Conservation (phyloP, 2,113 vertebrate genomes). For the Guaruba guarouba region DNA sequence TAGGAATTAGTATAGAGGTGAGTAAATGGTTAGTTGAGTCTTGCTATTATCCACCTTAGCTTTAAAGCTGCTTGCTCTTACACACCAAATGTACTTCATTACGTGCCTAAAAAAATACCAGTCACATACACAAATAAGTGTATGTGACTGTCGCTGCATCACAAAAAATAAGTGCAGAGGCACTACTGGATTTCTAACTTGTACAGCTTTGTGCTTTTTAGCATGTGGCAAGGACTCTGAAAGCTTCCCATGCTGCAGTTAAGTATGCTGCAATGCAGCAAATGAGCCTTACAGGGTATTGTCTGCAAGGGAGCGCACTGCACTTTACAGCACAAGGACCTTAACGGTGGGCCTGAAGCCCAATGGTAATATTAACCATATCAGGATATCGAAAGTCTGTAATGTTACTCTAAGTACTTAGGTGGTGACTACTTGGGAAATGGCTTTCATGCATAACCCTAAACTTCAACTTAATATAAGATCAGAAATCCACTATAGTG, state of each 20-base stretch:
- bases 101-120: not conserved
- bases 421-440: not conserved
- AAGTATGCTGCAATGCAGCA: conserved; percentile 52
- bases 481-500: accelerated
- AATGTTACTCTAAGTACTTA: not conserved
- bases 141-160: not conserved
- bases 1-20: not conserved
- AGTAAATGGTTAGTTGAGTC: not conserved
- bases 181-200: not conserved
- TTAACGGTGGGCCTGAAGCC: not conserved
- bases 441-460: not conserved
- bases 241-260: not conserved
- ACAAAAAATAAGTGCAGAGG: not conserved
- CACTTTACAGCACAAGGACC: not conserved
- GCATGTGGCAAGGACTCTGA: not conserved
- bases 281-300: not conserved
- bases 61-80: not conserved
- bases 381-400: not conserved
- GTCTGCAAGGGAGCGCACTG: not conserved
- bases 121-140: not conserved
- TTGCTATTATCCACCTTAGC: not conserved
- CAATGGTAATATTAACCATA: not conserved
- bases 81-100: not conserved
- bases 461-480: not conserved
- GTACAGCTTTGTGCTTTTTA: not conserved